Percentiles rank a stretch among this genome's conserved stretches.
These are phyloP conservation scores for Pseudopleuronectes americanus DNA, from an alignment of 2,797 vertebrate genomes.

Conservation along the genomic window DNA sequence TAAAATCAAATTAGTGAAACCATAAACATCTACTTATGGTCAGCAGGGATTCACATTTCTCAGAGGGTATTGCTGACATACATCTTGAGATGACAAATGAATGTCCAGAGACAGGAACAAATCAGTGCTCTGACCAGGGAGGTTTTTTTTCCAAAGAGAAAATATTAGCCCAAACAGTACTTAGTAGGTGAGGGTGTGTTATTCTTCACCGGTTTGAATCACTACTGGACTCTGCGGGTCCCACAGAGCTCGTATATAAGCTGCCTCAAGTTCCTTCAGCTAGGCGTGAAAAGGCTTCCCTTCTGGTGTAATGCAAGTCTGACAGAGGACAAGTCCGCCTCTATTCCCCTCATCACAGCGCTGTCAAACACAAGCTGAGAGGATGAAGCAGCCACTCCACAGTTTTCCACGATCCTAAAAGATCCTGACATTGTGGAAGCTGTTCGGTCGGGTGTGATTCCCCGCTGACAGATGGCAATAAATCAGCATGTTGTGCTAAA, in stretches of 20 bases:
- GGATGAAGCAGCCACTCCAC: slow-evolving; percentile 59
- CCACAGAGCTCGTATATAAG: slow-evolving; percentile 84
- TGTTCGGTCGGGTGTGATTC: slow-evolving; percentile 48
- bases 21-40: slow-evolving; percentile 80
- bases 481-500: slow-evolving; percentile 14
- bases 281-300: slow-evolving; percentile 82
- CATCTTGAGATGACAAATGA: slow-evolving; percentile 77
- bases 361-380: slow-evolving; percentile 41
- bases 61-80: slow-evolving; percentile 66
- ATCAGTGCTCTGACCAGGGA: slow-evolving; percentile 71
- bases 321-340: slow-evolving; percentile 79
- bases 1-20: slow-evolving; percentile 78
- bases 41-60: slow-evolving; percentile 69
- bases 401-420: slow-evolving; percentile 33
- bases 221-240: slow-evolving; percentile 78
- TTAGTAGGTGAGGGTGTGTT: slow-evolving; percentile 84
- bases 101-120: slow-evolving; percentile 75
- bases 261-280: slow-evolving; percentile 80
- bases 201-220: slow-evolving; percentile 82
- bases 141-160: slow-evolving; percentile 67
- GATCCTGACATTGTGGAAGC: slow-evolving; percentile 25
- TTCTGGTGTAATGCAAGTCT: slow-evolving; percentile 75
- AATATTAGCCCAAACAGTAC: slow-evolving; percentile 84
- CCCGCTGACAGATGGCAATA: slow-evolving; percentile 34
- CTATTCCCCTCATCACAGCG: slow-evolving; percentile 66